Evolutionary conservation across 2,113 vertebrate genomes (phyloP).

Genomic region (Corythornis cristatus): DNA sequence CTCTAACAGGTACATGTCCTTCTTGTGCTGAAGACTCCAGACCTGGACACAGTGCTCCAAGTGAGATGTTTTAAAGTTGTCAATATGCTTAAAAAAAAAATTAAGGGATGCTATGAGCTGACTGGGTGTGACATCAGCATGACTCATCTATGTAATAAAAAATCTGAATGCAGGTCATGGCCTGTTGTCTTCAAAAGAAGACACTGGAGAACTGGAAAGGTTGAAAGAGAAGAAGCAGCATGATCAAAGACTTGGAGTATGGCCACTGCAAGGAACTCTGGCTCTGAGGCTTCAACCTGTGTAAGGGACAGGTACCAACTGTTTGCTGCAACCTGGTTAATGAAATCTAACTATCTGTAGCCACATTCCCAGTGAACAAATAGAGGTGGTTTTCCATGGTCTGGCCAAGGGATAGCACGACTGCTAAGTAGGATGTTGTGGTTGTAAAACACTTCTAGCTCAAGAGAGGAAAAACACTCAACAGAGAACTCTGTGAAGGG

Average conservation of each 20-base stretch:
- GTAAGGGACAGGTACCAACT: background rate
- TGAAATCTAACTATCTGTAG: background rate
- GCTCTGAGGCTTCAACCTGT: background rate
- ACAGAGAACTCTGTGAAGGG: background rate
- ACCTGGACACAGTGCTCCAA: too few species aligned
- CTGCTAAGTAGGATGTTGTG: background rate
- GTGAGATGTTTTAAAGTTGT: background rate
- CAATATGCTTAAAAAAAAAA: background rate
- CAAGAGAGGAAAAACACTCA: background rate
- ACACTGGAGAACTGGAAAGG: background rate
- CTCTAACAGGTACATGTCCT: too few species aligned
- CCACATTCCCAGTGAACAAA: background rate
- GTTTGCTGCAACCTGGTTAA: background rate
- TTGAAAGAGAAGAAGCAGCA: background rate
- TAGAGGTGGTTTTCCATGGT: background rate
- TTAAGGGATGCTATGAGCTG: background rate
- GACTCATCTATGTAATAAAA: background rate
- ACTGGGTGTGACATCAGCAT: background rate
- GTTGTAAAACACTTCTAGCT: background rate
- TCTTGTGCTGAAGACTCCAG: too few species aligned
- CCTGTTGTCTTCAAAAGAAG: background rate
- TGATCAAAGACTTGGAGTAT: background rate
- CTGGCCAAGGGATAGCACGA: background rate
- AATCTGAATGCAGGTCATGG: accelerated
- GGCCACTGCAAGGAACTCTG: background rate